phyloP scores from a whole-genome alignment of 2,888 invertebrate genomes.

The Actias luna region DNA sequence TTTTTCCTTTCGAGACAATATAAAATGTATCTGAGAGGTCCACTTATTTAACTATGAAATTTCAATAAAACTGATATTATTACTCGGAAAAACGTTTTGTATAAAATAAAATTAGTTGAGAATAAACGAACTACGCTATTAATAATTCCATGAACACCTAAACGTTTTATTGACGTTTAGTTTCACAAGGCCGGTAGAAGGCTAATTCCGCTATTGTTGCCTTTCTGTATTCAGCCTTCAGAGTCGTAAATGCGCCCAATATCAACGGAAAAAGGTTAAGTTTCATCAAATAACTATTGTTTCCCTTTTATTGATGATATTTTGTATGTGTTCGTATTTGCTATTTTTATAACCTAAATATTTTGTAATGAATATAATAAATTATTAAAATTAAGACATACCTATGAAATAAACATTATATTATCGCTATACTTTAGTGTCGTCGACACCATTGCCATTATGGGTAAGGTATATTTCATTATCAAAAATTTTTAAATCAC shows the following conservation, averaged over 20 bases:
- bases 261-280: background rate
- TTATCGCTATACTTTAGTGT: background rate
- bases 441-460: background rate
- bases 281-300: background rate
- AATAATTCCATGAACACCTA: background rate
- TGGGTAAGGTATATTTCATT: too few relatives aligned
- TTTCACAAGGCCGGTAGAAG: slow-evolving; percentile 8
- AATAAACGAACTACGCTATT: background rate
- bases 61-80: background rate
- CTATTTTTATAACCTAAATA: background rate
- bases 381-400: too few relatives aligned
- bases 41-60: background rate
- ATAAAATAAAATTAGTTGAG: background rate
- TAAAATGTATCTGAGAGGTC: too few relatives aligned
- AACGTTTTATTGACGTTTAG: slow-evolving; percentile 10
- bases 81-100: background rate
- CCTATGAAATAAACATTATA: background rate
- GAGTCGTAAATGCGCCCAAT: background rate
- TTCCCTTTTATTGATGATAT: background rate
- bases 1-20: too few relatives aligned
- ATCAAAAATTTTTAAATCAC: too few relatives aligned
- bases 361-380: background rate
- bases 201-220: slow-evolving; percentile 10
- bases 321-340: background rate
- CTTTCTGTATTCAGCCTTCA: slow-evolving; percentile 1